Percentiles rank a stretch among this genome's conserved stretches.
Evolutionary conservation across 2,113 vertebrate species (phyloP).

Genomic region (Oncorhynchus masou): DNA sequence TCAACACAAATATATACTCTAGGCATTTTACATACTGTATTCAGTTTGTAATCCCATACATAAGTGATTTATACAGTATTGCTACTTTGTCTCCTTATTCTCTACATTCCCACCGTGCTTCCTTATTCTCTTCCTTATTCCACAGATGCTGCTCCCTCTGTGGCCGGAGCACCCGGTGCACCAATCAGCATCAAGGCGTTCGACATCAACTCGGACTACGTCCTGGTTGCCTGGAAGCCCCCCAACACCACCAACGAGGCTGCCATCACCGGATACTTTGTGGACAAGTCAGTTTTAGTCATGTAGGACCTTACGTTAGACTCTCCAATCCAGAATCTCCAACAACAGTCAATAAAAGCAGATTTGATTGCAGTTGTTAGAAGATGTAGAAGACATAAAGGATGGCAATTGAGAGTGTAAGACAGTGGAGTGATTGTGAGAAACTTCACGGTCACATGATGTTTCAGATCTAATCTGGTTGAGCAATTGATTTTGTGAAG

Average conservation of each 20-base stretch:
- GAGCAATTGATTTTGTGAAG: too few species aligned
- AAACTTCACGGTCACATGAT: too few species aligned
- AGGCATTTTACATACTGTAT: too few species aligned
- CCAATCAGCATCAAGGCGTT: constrained; percentile 88
- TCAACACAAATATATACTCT: too few species aligned
- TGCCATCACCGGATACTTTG: constrained; percentile 89
- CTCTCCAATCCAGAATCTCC: neutral
- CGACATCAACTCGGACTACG: constrained; percentile 90
- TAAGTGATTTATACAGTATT: too few species aligned
- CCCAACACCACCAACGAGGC: constrained; percentile 87
- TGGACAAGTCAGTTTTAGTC: constrained; percentile 81
- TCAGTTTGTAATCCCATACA: too few species aligned
- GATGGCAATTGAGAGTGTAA: too few species aligned
- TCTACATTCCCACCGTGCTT: neutral
- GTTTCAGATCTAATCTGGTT: too few species aligned
- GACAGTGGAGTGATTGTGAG: too few species aligned
- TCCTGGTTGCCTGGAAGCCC: constrained; percentile 95
- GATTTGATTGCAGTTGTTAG: neutral
- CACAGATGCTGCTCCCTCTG: constrained; percentile 82
- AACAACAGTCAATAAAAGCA: neutral
- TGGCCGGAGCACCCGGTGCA: constrained; percentile 84
- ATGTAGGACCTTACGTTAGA: neutral
- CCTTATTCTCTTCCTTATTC: neutral
- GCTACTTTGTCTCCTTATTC: neutral
- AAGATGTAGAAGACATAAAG: too few species aligned